Evolutionary conservation across 2,113 vertebrate genomes (phyloP), one percentile per base, ranked within the genome.

Genomic region (Bufo gargarizans): DNA sequence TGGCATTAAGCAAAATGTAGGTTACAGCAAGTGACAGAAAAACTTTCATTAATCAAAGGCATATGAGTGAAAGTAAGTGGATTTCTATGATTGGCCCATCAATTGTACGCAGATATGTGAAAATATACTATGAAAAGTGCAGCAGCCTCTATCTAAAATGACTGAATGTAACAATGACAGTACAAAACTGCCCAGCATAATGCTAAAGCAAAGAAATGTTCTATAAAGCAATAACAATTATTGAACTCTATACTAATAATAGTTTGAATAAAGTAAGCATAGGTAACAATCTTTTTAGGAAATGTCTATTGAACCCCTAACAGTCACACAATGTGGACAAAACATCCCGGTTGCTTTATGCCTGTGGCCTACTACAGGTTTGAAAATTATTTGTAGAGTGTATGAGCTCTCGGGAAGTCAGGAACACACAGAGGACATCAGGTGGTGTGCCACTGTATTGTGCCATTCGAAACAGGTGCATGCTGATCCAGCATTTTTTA

Each of bases 1-100:
- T 89, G 87, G 72, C 87, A 89, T 89, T 84, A 89, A 84, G 82
- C 82, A 89, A 89, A 89, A 89, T 89, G 72, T 89, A 89, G 87
- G 87, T 84, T 89, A 89, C 76, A 77, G 87, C 87, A 89, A 84
- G 67, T 84, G 72, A 78, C 19, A 20, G 72, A 89, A 89, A 88
- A 84, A 78, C 72, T 69, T 89, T 63, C 81, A 84, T 89, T 84
- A 84, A 84, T 89, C 87, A 88, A 88, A 88, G 69, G 53, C 59
- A 78, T 81, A 81, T 77, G 50, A 78, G 72, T 72, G 55, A 55
- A 49, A 78, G 80, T 77, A 77, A 78, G 72, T 84, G 81, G 61
- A 78, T 89, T 89, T 84, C 87, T 84, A 84, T 89, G 82, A 89
- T 82, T 89, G 87, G 16, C 12, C 71, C 82, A 89, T 84, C 81